These are phyloP conservation scores for Edolisoma coerulescens DNA, from an alignment of 2,113 vertebrate genomes.

Conservation along the genomic window DNA sequence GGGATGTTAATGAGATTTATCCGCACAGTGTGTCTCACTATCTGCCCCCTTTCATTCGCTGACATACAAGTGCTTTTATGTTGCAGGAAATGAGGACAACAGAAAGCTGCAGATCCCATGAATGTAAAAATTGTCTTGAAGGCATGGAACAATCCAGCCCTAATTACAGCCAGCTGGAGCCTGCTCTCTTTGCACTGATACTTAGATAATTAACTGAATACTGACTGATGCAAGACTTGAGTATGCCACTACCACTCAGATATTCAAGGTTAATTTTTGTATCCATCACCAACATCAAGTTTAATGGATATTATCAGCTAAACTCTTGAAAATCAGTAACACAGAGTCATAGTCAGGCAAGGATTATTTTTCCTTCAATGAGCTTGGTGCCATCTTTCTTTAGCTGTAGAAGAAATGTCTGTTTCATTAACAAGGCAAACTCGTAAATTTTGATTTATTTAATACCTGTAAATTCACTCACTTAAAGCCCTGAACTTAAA, in stretches of 20 bases:
- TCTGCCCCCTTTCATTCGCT: slow-evolving; percentile 10
- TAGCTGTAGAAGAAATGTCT: background rate
- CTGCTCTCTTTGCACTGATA: slow-evolving; percentile 23
- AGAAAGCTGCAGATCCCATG: slow-evolving; percentile 41
- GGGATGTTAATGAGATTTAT: background rate
- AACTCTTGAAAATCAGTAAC: background rate
- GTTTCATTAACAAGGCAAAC: background rate
- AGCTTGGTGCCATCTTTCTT: background rate
- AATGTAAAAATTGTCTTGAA: slow-evolving; percentile 54
- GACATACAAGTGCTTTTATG: slow-evolving; percentile 38
- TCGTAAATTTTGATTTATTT: background rate
- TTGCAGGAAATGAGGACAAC: slow-evolving; percentile 54
- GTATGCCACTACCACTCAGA: background rate
- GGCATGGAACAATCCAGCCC: slow-evolving; percentile 53
- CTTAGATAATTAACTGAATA: slow-evolving; percentile 48
- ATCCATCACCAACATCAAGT: background rate
- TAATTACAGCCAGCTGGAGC: slow-evolving; percentile 61
- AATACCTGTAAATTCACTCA: background rate
- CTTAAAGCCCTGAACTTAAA: background rate
- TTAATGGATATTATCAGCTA: background rate
- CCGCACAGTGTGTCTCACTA: background rate
- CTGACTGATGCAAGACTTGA: slow-evolving; percentile 2
- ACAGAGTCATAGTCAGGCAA: background rate
- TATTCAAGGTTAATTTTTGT: slow-evolving; percentile 13
- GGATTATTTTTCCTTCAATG: background rate